Evolutionary conservation across 2,113 vertebrate species (phyloP).

Genomic region (Craseonycteris thonglongyai): DNA sequence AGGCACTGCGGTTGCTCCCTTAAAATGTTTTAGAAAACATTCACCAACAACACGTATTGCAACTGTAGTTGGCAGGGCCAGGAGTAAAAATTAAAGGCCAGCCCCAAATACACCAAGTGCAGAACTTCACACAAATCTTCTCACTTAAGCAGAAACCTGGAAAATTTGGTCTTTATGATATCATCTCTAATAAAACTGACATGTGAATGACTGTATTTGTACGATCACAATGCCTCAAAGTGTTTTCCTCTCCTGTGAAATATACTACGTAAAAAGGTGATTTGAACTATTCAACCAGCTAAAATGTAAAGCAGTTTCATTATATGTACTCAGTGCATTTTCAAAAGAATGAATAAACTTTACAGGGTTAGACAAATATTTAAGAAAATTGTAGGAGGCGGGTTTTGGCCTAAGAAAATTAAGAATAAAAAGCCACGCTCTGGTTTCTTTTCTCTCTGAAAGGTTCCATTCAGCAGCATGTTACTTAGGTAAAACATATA

Average conservation of each 20-base stretch:
- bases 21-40: neutral
- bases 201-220: neutral
- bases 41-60: neutral
- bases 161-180: neutral
- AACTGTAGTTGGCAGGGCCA: neutral
- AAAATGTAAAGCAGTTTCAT: neutral
- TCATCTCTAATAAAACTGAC: neutral
- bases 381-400: neutral
- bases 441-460: neutral
- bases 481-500: neutral
- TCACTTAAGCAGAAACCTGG: neutral
- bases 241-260: neutral
- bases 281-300: neutral
- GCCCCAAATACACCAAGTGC: neutral
- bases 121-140: neutral
- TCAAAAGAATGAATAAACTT: neutral
- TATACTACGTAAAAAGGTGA: neutral
- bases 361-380: conserved; percentile 32
- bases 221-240: neutral
- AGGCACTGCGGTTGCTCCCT: neutral
- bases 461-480: neutral
- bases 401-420: neutral
- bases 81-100: neutral
- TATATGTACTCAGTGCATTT: neutral
- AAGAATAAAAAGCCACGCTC: neutral